Conservation (phyloP, 1,140 invertebrate genomes). For the Zophobas atratus region DNA sequence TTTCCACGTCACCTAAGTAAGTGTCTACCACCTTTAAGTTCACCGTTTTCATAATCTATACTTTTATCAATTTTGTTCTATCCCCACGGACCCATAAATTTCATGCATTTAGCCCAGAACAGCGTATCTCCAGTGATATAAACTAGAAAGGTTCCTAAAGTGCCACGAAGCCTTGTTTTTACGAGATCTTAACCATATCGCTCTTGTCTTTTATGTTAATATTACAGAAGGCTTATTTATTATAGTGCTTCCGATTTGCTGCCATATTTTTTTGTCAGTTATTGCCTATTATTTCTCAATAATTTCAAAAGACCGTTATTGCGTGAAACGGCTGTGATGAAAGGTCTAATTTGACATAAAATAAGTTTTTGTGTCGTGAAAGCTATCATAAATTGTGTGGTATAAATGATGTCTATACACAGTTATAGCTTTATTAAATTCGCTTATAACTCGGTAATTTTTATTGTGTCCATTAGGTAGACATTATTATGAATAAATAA, state of each 20-base stretch:
- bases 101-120: background rate
- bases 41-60: conserved; percentile 38
- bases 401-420: conserved; percentile 18
- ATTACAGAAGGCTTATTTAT: conserved; percentile 16
- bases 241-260: background rate
- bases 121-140: conserved; percentile 8
- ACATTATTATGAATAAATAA: too few species aligned
- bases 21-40: conserved; percentile 30
- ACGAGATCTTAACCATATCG: conserved; percentile 31
- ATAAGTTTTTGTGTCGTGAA: conserved; percentile 5
- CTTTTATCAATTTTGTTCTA: conserved; percentile 36
- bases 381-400: conserved; percentile 1
- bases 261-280: background rate
- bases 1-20: conserved; percentile 21
- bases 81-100: conserved; percentile 27
- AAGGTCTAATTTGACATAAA: conserved; percentile 8
- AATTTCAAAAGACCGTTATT: background rate
- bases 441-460: background rate
- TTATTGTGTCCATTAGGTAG: background rate
- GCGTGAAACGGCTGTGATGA: background rate
- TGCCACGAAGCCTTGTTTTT: conserved; percentile 6
- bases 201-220: conserved; percentile 21
- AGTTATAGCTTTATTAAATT: conserved; percentile 9
- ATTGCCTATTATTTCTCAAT: background rate
- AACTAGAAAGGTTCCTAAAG: conserved; percentile 13